phyloP scores from a whole-genome alignment of 2,888 invertebrate genomes.

The Nycteola revayana region DNA sequence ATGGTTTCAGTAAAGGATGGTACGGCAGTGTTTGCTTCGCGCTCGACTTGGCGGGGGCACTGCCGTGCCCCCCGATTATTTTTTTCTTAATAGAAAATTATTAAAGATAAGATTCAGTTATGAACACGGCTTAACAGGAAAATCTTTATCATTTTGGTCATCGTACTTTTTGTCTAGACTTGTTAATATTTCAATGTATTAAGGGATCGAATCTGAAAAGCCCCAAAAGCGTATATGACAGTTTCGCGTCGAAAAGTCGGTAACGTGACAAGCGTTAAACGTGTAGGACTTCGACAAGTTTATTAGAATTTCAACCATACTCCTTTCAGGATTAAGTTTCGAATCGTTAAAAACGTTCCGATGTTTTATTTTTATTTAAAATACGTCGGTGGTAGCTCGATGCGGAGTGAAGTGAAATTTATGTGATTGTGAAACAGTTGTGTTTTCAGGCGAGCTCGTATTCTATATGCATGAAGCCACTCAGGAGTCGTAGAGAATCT shows the following conservation, averaged over 20 bases:
- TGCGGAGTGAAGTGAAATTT: constrained; percentile 66
- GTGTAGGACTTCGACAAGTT: constrained; percentile 33
- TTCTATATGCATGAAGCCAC: constrained; percentile 59
- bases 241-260: constrained; percentile 46
- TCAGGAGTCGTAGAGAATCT: constrained; percentile 62
- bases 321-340: constrained; percentile 43
- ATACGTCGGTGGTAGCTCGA: constrained; percentile 43
- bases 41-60: no score
- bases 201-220: constrained; percentile 44
- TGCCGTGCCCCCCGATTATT: no score
- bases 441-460: constrained; percentile 47
- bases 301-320: constrained; percentile 50
- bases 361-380: constrained; percentile 59
- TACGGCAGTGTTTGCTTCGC: no score
- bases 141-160: no score
- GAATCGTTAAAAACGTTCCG: constrained; percentile 39
- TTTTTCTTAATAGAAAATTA: no score
- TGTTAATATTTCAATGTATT: no score
- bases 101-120: no score
- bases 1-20: no score
- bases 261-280: constrained; percentile 66
- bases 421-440: constrained; percentile 60
- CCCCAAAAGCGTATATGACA: constrained; percentile 43
- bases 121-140: no score
- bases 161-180: no score